Conservation (phyloP, 2,888 invertebrate species). For the Escarpia spicata region DNA sequence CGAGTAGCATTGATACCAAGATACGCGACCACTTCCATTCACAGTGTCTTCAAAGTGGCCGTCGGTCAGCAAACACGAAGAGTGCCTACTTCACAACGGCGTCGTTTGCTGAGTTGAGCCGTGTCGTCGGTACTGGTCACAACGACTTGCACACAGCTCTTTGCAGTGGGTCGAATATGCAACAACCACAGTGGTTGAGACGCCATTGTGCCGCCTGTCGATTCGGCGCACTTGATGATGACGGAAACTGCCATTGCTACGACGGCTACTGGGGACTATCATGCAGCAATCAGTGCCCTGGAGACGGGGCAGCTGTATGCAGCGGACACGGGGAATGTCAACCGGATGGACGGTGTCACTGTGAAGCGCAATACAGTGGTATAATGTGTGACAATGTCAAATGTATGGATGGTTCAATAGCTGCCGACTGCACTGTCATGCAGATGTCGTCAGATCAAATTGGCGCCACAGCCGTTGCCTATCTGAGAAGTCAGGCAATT, state of each 20-base stretch:
- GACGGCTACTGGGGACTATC: conserved; percentile 46
- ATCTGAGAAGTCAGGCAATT: conserved; percentile 45
- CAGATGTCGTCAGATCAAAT: conserved; percentile 19
- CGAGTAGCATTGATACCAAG: not conserved
- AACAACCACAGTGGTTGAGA: not conserved
- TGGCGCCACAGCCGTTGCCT: conserved; percentile 39
- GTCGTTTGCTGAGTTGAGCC: not conserved
- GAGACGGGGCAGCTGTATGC: conserved; percentile 40
- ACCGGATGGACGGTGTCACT: conserved; percentile 46
- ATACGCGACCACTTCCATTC: conserved; percentile 3
- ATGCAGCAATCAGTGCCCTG: conserved; percentile 43
- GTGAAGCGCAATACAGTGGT: conserved; percentile 45
- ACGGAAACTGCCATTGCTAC: conserved; percentile 38
- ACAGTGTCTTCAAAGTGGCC: not conserved
- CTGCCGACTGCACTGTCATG: conserved; percentile 45
- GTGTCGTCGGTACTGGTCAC: not conserved
- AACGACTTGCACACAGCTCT: not conserved
- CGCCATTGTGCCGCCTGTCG: not conserved
- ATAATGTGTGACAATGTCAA: conserved; percentile 37
- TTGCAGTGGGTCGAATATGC: not conserved
- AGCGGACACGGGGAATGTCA: conserved; percentile 44
- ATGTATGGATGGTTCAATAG: conserved; percentile 46
- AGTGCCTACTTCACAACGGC: not conserved
- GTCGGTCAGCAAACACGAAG: not conserved
- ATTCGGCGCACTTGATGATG: conserved; percentile 31